Base-by-base conservation (phyloP, 2,888 invertebrate species). In the Dromius quadrimaculatus region DNA sequence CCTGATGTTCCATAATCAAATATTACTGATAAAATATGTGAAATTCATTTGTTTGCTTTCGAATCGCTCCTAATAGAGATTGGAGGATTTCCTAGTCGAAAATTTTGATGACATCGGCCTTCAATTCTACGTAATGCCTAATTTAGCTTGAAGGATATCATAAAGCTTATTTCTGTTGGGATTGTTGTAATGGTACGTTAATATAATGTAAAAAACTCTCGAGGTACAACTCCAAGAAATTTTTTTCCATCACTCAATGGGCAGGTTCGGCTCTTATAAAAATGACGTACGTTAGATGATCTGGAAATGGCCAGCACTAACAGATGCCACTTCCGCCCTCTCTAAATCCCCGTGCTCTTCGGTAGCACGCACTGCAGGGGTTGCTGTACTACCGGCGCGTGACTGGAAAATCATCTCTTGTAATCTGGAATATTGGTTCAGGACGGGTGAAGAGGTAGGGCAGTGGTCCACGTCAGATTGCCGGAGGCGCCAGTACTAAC, bases 351-450 rank as follows among this genome's bases (percentile, higher is more conserved):
- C 28, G 6, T 54, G 15, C 15, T 15, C 32, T 32, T 32, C 32
- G 13, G 36, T n/a, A n/a, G n/a, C 20, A 17, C 13, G 36, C n/a
- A 23, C 34, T 15, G 19, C 4, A 38, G 23, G 23, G 23, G 36
- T 13, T 17, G 41, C 8, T 20, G 20, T 20, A 41, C 23, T 38
- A n/a, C 68, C 71, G 71, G 71, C 72, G 72, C 74, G 75, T 75
- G 75, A 70, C 74, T 73, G 71, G 74, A 72, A 75, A 74, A 75
- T 71, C 73, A 73, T 75, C 73, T 74, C 72, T 72, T 74, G 74
- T 76, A 76, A 76, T 74, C 74, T 73, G 71, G 74, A 75, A 76
- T 76, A 76, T 76, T 76, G 76, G 75, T 76, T 75, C 59, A 28
- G 59, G 32, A 19, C 45, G 20, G 15, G 15, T 43, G 17, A 19